A percentile compares a stretch with the other conserved stretches of the same genome.
These are phyloP conservation scores for Staurois parvus DNA, from an alignment of 2,797 vertebrate species.

Conservation along the genomic window DNA sequence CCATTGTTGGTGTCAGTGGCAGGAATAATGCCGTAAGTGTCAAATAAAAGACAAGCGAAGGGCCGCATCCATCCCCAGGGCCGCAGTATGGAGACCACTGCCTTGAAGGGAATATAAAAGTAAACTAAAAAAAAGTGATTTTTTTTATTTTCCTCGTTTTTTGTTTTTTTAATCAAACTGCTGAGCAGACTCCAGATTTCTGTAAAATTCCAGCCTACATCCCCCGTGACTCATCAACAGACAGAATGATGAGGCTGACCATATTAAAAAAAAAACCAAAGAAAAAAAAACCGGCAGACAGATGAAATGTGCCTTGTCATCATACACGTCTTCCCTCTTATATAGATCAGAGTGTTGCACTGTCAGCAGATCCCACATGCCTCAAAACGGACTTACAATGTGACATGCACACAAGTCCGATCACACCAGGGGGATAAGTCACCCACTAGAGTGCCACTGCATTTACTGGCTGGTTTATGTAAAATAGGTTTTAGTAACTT, in stretches of 20 bases:
- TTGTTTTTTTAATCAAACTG: not conserved
- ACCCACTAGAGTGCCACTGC: too few relatives aligned
- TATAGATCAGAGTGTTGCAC: not conserved
- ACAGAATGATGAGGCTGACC: not conserved
- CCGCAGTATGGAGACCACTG: too few relatives aligned
- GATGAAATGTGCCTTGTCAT: not conserved
- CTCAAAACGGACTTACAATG: not conserved
- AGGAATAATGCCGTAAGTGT: too few relatives aligned
- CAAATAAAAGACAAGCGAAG: too few relatives aligned
- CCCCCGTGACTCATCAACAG: not conserved
- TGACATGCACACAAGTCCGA: not conserved
- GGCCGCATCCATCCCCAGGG: too few relatives aligned
- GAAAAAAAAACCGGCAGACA: not conserved
- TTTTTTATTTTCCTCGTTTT: too few relatives aligned
- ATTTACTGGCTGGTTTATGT: too few relatives aligned
- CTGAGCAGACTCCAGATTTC: not conserved
- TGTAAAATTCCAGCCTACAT: not conserved
- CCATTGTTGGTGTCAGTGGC: too few relatives aligned
- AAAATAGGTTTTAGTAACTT: too few relatives aligned
- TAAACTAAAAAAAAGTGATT: too few relatives aligned
- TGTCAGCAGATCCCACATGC: not conserved
- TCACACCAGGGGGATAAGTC: too few relatives aligned
- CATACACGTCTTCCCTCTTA: not conserved
- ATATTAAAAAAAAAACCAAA: not conserved
- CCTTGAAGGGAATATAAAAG: too few relatives aligned